Evolutionary conservation across 2,113 vertebrate genomes (phyloP).

Genomic region (Gadus chalcogrammus): DNA sequence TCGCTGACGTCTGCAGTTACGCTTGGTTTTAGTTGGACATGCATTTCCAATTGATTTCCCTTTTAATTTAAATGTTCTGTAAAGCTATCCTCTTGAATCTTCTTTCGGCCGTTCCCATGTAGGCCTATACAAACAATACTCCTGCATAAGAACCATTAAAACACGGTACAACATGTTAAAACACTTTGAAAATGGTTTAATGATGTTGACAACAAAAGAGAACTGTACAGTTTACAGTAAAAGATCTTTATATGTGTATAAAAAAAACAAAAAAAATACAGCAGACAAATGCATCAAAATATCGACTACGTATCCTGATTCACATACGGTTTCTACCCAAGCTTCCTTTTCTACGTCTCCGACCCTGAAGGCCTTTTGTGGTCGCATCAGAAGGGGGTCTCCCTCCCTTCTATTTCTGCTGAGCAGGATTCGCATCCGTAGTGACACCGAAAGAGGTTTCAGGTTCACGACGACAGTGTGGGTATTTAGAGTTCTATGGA

Average conservation of each 20-base stretch:
- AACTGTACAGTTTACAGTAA: conserved; percentile 99
- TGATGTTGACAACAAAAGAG: conserved; percentile 99
- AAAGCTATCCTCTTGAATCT: background rate
- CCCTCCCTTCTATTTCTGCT: conserved; percentile 54
- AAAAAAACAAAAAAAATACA: conserved; percentile 88
- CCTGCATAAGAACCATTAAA: conserved; percentile 29
- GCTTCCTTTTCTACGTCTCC: conserved; percentile 80
- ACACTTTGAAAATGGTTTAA: conserved; percentile 99
- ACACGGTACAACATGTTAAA: conserved; percentile 77
- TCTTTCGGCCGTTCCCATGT: too few species aligned
- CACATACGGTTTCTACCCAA: conserved; percentile 89
- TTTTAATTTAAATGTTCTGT: background rate
- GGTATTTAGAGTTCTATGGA: conserved; percentile 48
- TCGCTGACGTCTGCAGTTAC: conserved; percentile 50
- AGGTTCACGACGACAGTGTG: conserved; percentile 50
- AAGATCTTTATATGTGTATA: conserved; percentile 87
- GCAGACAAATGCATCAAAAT: conserved; percentile 98
- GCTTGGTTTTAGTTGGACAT: background rate
- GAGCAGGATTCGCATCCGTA: conserved; percentile 39
- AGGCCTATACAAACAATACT: background rate
- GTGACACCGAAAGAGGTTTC: conserved; percentile 50
- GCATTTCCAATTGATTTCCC: too few species aligned
- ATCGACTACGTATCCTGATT: conserved; percentile 95
- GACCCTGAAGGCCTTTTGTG: conserved; percentile 55
- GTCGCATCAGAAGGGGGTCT: conserved; percentile 80